Conservation (phyloP, 1,140 invertebrate species). For the Trichonephila clavata region DNA sequence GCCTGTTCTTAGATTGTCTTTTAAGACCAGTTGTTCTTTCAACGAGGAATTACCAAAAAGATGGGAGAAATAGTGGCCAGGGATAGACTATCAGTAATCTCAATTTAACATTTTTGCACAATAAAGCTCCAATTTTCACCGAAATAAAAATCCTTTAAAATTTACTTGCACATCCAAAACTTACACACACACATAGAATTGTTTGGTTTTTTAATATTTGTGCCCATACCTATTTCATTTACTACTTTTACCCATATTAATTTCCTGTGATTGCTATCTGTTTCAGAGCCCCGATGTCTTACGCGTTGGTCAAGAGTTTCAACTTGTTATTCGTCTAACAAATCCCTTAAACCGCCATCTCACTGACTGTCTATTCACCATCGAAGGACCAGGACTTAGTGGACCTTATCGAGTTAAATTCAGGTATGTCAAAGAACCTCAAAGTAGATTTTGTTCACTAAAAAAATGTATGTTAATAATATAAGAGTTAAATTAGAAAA, state of each 20-base stretch:
- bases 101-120: not conserved
- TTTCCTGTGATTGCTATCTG: not conserved
- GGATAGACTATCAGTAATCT: not conserved
- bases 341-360: constrained; percentile 90
- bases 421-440: constrained; percentile 78
- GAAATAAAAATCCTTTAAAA: not conserved
- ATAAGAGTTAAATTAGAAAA: too few relatives aligned
- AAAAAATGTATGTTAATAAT: too few relatives aligned
- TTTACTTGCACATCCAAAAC: too few relatives aligned
- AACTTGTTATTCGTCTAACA: constrained; percentile 86
- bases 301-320: constrained; percentile 84
- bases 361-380: constrained; percentile 87
- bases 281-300: constrained; percentile 46
- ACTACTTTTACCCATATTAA: not conserved
- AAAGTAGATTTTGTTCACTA: too few relatives aligned
- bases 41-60: not conserved
- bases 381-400: constrained; percentile 90
- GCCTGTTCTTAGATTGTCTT: not conserved
- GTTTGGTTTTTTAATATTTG: too few relatives aligned
- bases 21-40: not conserved
- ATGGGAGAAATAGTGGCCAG: not conserved
- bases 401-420: constrained; percentile 83
- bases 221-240: too few relatives aligned
- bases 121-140: not conserved
- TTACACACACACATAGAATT: too few relatives aligned